Base-by-base conservation (phyloP, 2,797 vertebrate genomes). In the Phalanger gymnotis region DNA sequence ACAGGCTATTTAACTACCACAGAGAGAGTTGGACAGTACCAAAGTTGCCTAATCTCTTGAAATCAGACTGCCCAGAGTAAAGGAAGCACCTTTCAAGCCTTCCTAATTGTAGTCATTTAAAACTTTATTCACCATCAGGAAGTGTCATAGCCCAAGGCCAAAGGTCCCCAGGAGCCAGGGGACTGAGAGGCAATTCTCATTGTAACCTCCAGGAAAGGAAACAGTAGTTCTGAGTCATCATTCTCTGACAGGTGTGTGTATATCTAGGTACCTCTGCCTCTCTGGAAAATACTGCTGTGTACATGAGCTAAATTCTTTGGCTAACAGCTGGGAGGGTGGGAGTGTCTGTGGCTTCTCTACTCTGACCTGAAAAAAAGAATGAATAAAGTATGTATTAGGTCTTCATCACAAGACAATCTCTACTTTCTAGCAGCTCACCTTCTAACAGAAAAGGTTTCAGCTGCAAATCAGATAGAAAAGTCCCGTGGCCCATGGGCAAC, bases 141-240 rank as follows among this genome's bases (percentile, higher is more conserved):
- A 91, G n/a, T 25, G 12, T 66, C n/a, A 93, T 57, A 57, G 53
- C 66, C 56, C 34, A 12, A 58, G 90, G 1, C 73, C 47, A n/a
- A 34, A 52, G 47, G 4, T n/a, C 91, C 34, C 6, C 2, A 5
- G 34, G 16, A 25, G 16, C 55, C 91, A 54, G 52, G 19, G 22
- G 40, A 87, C 22, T 27, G 73, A 93, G 25, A 66, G 54, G n/a
- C 56, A 52, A 89, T 52, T 7, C 22, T 22, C 40, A 87, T 66
- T 51, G 47, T 92, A 13, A 73, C 47, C 93, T 94, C 92, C 31
- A 92, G 47, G 92, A 93, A 95, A 90, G n/a, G 22, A 53, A 5
- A 31, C 0, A 28, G 31, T n/a, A 40, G 53, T 0, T 19, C 53
- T 13, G 16, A 91, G 40, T 90, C 27, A 54, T 81, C 55, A 30